These are phyloP conservation scores for Drosophila oshimai DNA, from an alignment of 1,140 invertebrate species.

Conservation along the genomic window DNA sequence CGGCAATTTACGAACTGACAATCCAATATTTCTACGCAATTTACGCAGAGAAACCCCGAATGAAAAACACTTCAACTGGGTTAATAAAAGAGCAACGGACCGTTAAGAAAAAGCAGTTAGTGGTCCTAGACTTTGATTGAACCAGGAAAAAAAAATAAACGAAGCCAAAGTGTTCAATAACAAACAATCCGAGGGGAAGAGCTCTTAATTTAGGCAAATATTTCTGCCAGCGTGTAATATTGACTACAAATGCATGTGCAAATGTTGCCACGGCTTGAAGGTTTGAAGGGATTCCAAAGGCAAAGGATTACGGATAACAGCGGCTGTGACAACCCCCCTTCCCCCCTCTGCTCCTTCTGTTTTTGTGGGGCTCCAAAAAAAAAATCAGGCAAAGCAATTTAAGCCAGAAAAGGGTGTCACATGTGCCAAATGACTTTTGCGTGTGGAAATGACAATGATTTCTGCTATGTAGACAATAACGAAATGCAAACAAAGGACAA, in stretches of 20 bases:
- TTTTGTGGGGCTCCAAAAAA: background rate
- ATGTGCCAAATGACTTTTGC: conserved; percentile 81
- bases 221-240: conserved; percentile 72
- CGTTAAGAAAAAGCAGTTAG: conserved; percentile 75
- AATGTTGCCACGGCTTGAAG: conserved; percentile 79
- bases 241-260: conserved; percentile 81
- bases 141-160: background rate
- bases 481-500: conserved; percentile 75
- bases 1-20: conserved; percentile 67
- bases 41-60: conserved; percentile 33
- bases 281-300: conserved; percentile 56
- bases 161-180: conserved; percentile 20
- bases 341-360: background rate
- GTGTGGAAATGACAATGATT: conserved; percentile 81
- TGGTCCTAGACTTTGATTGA: conserved; percentile 57
- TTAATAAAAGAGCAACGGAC: conserved; percentile 70
- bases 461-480: conserved; percentile 77
- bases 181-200: conserved; percentile 17
- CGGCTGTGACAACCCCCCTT: conserved; percentile 32
- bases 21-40: conserved; percentile 69
- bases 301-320: conserved; percentile 27
- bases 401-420: conserved; percentile 78
- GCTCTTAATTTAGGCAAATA: conserved; percentile 76
- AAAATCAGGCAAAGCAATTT: conserved; percentile 70
- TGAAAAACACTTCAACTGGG: conserved; percentile 35